phyloP scores from a whole-genome alignment of 2,888 invertebrate genomes.

The Pristionchus japonicus region DNA sequence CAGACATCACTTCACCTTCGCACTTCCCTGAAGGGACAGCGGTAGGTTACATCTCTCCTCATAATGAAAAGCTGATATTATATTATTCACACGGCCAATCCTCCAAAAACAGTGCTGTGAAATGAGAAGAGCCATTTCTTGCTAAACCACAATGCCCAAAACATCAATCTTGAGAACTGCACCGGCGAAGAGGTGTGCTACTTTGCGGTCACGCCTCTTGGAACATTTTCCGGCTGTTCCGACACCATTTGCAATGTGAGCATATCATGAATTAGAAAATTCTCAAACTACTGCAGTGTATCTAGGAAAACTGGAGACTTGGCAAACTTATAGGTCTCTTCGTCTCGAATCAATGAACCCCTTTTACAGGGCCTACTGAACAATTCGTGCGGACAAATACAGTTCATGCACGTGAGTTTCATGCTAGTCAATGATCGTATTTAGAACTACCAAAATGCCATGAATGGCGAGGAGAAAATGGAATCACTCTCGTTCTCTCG shows the following conservation, averaged over 20 bases:
- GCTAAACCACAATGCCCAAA: too few species aligned
- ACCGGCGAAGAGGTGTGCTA: not conserved
- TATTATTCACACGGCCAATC: too few species aligned
- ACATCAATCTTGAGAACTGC: too few species aligned
- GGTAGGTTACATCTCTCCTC: not conserved
- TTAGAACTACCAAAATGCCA: not conserved
- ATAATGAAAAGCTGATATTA: not conserved
- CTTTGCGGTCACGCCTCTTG: not conserved
- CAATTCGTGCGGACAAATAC: not conserved
- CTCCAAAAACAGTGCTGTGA: too few species aligned
- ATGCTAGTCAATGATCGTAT: not conserved
- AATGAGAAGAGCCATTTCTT: too few species aligned
- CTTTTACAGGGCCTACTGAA: not conserved
- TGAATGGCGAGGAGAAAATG: too few species aligned
- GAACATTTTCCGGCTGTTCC: not conserved
- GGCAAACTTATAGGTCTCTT: too few species aligned
- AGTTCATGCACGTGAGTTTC: not conserved
- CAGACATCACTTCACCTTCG: not conserved
- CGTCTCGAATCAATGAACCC: not conserved
- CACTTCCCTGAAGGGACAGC: not conserved
- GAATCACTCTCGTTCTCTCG: too few species aligned
- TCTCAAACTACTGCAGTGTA: not conserved
- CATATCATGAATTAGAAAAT: too few species aligned
- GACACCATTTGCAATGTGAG: not conserved
- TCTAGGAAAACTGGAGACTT: not conserved